A percentile compares a stretch with the other conserved stretches of the same genome.
phyloP scores from a whole-genome alignment of 2,113 vertebrate species.

The Hystrix cristata region DNA sequence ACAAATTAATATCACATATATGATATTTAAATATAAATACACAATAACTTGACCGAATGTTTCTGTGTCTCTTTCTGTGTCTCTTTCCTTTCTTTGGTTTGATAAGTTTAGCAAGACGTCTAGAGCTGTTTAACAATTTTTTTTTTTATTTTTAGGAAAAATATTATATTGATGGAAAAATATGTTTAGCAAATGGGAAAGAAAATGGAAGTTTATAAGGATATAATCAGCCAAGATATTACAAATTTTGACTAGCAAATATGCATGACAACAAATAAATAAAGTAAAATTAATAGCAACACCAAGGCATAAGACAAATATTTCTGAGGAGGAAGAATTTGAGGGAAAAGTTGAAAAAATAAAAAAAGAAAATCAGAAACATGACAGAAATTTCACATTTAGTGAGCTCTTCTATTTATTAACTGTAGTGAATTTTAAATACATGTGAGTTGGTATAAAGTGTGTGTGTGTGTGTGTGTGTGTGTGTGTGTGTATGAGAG shows the following conservation, averaged over 20 bases:
- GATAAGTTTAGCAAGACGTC: not conserved
- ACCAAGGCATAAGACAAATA: not conserved
- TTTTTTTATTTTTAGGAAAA: not conserved
- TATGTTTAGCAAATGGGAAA: not conserved
- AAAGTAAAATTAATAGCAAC: not conserved
- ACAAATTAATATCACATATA: not conserved
- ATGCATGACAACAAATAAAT: not conserved
- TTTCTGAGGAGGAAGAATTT: not conserved
- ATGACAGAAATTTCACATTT: not conserved
- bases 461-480: too few relatives aligned
- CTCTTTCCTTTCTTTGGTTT: not conserved
- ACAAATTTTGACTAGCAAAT: not conserved
- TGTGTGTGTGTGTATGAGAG: not conserved
- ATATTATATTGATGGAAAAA: not conserved
- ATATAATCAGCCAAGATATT: not conserved
- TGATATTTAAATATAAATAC: not conserved
- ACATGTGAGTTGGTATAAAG: not conserved
- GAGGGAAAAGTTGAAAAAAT: not conserved
- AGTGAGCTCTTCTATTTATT: not conserved
- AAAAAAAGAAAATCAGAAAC: not conserved
- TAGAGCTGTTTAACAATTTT: not conserved
- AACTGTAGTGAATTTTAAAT: not conserved
- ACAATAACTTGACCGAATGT: not conserved
- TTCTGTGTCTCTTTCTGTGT: not conserved
- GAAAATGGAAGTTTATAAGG: not conserved